Base-by-base conservation (phyloP, 2,888 invertebrate species). In the Sinodicranocentrus sp. region DNA sequence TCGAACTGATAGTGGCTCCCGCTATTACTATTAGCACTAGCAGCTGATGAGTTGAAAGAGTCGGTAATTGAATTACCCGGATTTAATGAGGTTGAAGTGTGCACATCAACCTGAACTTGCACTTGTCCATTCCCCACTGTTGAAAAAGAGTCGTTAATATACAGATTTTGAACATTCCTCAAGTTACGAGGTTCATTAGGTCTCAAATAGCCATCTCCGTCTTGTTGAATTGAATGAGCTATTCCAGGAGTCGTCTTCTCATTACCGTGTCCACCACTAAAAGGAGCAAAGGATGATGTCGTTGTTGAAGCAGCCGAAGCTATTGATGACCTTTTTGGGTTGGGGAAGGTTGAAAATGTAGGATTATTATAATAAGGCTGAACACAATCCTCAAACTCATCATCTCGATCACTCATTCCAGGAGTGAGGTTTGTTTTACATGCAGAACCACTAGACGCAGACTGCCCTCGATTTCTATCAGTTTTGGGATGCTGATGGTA, bases 301-400 rank as follows among this genome's bases (percentile, higher is more conserved):
- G 80, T 72, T 1, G 8, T 6, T 0, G 63, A 72, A 5, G 78
- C 80, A 28, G 86, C 83, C 57, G 84, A 57, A 15, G 87, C 85
- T 23, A 87, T 63, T 43, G 88, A 87, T 48, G 85, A 86, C 71
- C 87, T 76, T 43, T 87, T 71, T 23, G 87, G 87, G 72, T 87
- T 88, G 13, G 87, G 86, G 68, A 87, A 88, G n/a, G 88, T 88
- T 1, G 87, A 84, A 65, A 88, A 87, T 44, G 86, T 87, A 6
- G 79, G 75, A 54, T 85, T 87, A 43, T 86, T 88, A 59, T 88
- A 88, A 57, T 88, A 88, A 15, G 84, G 78, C 57, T 82, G 68
- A 33, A 78, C 82, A 52, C 84, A 73, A 52, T 82, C 85, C 48
- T 78, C 77, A 73, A 82, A 82, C 54, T 83, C 84, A 65, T 83